Evolutionary conservation across 2,113 vertebrate species (phyloP).

Genomic region (Alouatta palliata): DNA sequence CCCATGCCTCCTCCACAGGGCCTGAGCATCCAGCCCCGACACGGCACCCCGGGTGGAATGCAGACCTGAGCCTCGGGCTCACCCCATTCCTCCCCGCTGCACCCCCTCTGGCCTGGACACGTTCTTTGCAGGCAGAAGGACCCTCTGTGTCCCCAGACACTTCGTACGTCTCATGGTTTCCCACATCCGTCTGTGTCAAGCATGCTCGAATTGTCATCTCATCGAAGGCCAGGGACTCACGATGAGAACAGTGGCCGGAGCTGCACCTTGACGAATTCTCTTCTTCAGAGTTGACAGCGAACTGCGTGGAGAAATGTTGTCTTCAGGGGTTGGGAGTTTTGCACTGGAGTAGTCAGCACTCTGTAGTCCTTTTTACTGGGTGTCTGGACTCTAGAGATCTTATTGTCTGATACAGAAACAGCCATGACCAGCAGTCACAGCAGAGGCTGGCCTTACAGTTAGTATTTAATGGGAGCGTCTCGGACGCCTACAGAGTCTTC

Average conservation of each 20-base stretch:
- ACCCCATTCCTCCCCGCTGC: neutral
- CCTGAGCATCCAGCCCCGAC: no score
- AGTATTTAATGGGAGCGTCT: neutral
- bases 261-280: rapidly evolving
- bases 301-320: rapidly evolving
- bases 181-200: rapidly evolving
- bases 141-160: neutral
- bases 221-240: rapidly evolving
- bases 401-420: neutral
- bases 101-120: neutral
- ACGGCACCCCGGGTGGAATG: no score
- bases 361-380: neutral
- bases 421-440: no score
- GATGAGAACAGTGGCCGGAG: rapidly evolving
- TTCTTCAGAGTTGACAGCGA: rapidly evolving
- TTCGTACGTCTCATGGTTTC: rapidly evolving
- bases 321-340: neutral
- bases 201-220: neutral
- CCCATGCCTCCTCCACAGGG: no score
- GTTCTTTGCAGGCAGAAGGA: neutral
- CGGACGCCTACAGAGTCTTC: rapidly evolving
- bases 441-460: neutral
- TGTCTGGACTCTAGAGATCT: no score
- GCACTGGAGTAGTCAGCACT: rapidly evolving
- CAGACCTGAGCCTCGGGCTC: no score